Conservation (phyloP, 2,113 vertebrate species). For the Phodopus roborovskii region DNA sequence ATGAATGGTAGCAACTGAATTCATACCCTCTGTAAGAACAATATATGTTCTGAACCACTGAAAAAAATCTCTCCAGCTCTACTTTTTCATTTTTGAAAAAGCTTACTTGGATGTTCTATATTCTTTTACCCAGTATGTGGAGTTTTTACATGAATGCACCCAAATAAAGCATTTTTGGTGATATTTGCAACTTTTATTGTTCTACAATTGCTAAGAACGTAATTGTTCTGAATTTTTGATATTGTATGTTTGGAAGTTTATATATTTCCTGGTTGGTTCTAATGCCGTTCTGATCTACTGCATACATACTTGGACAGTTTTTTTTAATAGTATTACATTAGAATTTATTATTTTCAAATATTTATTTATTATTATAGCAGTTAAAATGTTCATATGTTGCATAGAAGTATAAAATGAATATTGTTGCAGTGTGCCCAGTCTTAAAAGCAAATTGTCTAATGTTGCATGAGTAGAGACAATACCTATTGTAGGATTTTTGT, state of each 20-base stretch:
- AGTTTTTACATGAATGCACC: neutral
- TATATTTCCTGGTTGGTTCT: neutral
- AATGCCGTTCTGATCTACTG: neutral
- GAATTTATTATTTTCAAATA: slow-evolving; percentile 7
- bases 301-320: neutral
- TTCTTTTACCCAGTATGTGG: neutral
- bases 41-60: neutral
- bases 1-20: neutral
- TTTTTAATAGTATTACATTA: neutral
- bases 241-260: neutral
- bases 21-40: neutral
- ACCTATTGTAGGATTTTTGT: neutral
- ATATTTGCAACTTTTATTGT: neutral
- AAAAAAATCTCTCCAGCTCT: neutral
- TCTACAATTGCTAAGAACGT: slow-evolving; percentile 21
- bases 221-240: neutral
- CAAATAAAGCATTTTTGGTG: neutral
- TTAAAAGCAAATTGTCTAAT: neutral
- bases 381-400: neutral
- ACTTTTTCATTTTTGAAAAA: neutral
- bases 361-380: neutral
- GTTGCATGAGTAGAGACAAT: neutral
- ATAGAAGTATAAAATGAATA: neutral
- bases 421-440: neutral
- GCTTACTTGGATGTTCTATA: neutral